Evolutionary conservation across 2,888 invertebrate genomes (phyloP), one percentile per base, ranked within the genome.

Genomic region (Dinocampus coccinellae): DNA sequence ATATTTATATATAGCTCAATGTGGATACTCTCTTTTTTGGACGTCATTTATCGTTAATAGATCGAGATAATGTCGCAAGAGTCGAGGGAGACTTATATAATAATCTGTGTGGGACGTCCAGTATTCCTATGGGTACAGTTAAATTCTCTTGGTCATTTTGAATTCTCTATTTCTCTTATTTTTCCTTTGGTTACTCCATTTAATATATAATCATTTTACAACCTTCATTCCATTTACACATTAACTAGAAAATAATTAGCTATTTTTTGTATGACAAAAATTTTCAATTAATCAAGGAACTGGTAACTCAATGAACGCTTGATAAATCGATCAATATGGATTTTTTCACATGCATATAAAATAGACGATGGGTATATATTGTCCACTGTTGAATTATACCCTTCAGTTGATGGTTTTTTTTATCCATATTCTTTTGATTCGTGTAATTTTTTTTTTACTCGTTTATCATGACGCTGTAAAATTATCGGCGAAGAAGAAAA

Each of bases 31-130:
- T 81, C 80, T 77, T 76, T 73, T 57, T 75, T 77, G 78, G 80
- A 81, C 79, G 70, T 70, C 75, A 65, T 79, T 84, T 84, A 84
- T 84, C 84, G 81, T 74, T 81, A 82, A 84, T 84, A 81, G 84
- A 84, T 84, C 84, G 80, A 76, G 57, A 77, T 72, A 78, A 78
- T 77, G 78, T 79, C 80, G 78, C 79, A 73, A 53, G 75, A 77
- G 73, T 74, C 68, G 66, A 29, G 72, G 34, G 42, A 58, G 26
- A 61, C 26, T 52, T 58, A 36, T 20, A n/a, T 7, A 24, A 42
- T 24, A 60, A 22, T 57, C 53, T 22, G 65, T 34, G 39, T 20
- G 58, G 42, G 47, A 42, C 22, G 65, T 69, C 78, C 76, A 77
- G n/a, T n/a, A n/a, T n/a, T n/a, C n/a, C n/a, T n/a, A 70, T 63